Conservation (phyloP, 2,888 invertebrate species). For the Himalopsyche japonica region DNA sequence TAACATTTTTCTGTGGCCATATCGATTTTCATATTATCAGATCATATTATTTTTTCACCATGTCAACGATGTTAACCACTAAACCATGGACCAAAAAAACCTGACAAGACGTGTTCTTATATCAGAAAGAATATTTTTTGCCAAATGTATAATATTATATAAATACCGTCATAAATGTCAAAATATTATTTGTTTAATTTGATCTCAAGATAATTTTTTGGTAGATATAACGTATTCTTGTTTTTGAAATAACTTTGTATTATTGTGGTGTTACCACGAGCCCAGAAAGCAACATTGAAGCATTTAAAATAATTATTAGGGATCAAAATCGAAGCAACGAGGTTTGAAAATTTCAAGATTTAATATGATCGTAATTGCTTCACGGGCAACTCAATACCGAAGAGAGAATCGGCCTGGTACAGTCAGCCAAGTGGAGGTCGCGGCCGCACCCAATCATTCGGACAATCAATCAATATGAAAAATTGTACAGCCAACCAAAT, state of each 20-base stretch:
- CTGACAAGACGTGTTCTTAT: too few species aligned
- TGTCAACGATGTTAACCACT: too few species aligned
- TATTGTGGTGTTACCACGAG: slow-evolving; percentile 46
- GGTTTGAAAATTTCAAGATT: slow-evolving; percentile 39
- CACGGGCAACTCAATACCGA: slow-evolving; percentile 28
- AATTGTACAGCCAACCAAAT: not conserved
- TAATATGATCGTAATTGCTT: slow-evolving; percentile 38
- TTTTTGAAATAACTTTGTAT: not conserved
- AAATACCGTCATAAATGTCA: too few species aligned
- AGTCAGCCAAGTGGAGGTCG: slow-evolving; percentile 3
- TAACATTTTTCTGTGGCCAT: too few species aligned
- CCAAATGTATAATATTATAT: too few species aligned
- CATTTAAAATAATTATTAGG: slow-evolving; percentile 65
- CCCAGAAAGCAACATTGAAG: slow-evolving; percentile 44
- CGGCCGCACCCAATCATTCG: not conserved
- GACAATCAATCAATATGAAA: not conserved
- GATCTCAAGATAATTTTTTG: too few species aligned
- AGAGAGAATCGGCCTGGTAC: slow-evolving; percentile 9
- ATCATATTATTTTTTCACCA: too few species aligned
- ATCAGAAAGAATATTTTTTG: too few species aligned
- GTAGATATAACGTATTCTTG: too few species aligned
- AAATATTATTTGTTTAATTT: too few species aligned
- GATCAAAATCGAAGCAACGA: slow-evolving; percentile 56
- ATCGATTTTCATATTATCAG: too few species aligned
- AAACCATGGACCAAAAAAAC: too few species aligned